phyloP scores from a whole-genome alignment of 2,888 invertebrate genomes.

The Polydrusus tereticollis region DNA sequence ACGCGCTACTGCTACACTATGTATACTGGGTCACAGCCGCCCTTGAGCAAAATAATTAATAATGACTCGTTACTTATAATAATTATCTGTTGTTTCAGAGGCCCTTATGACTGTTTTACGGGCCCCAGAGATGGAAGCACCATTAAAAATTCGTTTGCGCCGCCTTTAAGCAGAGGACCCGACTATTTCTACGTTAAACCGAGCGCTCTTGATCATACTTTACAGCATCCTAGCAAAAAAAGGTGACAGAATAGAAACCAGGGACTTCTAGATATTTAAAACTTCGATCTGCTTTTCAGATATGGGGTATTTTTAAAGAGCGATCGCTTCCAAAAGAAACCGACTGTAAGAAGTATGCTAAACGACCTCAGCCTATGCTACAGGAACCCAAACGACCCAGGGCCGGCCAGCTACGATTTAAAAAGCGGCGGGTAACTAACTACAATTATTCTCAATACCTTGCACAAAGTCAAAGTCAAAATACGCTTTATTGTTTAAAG shows the following conservation, averaged over 20 bases:
- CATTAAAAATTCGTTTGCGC: conserved; percentile 71
- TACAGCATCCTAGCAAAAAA: conserved; percentile 57
- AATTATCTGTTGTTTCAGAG: no score
- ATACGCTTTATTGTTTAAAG: no score
- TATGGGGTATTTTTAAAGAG: conserved; percentile 60
- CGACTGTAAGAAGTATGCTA: conserved; percentile 68
- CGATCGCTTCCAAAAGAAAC: conserved; percentile 62
- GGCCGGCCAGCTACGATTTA: conserved; percentile 68
- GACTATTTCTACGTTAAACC: conserved; percentile 60
- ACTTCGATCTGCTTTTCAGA: conserved; percentile 22
- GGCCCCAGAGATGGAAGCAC: conserved; percentile 69
- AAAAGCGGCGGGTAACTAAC: conserved; percentile 18
- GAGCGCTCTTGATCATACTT: conserved; percentile 57
- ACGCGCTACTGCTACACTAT: no score
- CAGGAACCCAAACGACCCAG: conserved; percentile 69
- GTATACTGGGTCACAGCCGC: no score
- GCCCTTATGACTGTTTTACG: conserved; percentile 66
- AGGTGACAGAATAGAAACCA: conserved; percentile 44
- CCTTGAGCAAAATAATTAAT: no score
- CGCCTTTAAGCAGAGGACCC: conserved; percentile 53
- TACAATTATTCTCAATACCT: no score
- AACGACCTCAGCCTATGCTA: conserved; percentile 69
- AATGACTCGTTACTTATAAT: no score
- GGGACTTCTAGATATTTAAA: neutral
- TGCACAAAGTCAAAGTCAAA: no score